Evolutionary conservation across 2,888 invertebrate species (phyloP).

Genomic region (Cataglyphis rosenhaueri): DNA sequence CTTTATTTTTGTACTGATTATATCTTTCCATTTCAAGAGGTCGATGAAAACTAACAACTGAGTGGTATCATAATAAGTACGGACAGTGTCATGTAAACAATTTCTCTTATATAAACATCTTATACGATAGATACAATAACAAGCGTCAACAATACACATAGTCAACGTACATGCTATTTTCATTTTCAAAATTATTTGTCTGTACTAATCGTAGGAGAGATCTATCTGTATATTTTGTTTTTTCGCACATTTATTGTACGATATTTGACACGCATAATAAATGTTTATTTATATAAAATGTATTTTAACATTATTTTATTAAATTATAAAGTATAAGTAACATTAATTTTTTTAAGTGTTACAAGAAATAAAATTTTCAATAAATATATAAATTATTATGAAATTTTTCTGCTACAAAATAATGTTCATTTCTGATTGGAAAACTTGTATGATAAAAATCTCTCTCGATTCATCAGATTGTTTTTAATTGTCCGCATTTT

Average conservation of each 20-base stretch:
- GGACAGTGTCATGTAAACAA: not conserved
- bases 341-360: not conserved
- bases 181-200: not conserved
- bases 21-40: not conserved
- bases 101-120: not conserved
- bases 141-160: not conserved
- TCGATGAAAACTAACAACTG: slow-evolving; percentile 14
- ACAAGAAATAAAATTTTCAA: slow-evolving; percentile 6
- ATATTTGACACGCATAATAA: not conserved
- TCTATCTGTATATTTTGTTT: not conserved
- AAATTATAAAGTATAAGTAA: not conserved
- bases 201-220: not conserved
- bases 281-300: not conserved
- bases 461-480: not conserved
- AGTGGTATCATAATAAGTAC: slow-evolving; percentile 8
- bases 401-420: not conserved
- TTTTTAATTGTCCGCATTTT: not conserved
- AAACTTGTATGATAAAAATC: not conserved
- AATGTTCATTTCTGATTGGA: not conserved
- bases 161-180: not conserved
- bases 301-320: not conserved
- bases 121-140: not conserved
- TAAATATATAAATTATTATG: not conserved
- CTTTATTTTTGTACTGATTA: not conserved
- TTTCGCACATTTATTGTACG: not conserved